Base-by-base conservation (phyloP, 2,888 invertebrate species). In the Dorcus parallelipipedus region DNA sequence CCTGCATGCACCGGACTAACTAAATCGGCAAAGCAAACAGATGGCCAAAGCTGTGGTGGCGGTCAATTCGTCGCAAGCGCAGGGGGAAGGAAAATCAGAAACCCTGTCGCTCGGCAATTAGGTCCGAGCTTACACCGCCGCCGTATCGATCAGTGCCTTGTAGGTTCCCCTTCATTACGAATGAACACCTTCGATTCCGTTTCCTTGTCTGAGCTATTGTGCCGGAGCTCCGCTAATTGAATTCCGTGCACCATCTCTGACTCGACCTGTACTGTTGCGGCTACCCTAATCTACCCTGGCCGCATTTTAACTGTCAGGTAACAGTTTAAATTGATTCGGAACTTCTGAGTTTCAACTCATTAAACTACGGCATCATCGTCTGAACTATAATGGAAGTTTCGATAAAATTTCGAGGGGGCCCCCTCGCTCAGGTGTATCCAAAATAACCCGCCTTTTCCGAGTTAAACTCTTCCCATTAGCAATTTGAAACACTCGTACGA, bases 211-310 rank as follows among this genome's bases (percentile, higher is more conserved):
- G 58, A 52, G 54, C 60, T 55, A 64, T 64, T 65, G 65, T 64
- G 59, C 63, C 57, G 64, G 60, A 61, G 67, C 70, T 67, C 65
- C 71, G 65, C 69, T 74, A 74, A 74, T 74, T 73, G 74, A 74
- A 74, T 74, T 73, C 73, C 71, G 64, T 66, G 63, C 68, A 69
- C 69, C 71, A 70, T 70, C 71, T 68, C 64, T 62, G 65, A 68
- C 67, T 66, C 63, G 65, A 64, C 64, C 64, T 62, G 59, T 56
- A 60, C 61, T 63, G 61, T 60, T 62, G 61, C 62, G 64, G 63
- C 59, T 62, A 42, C 55, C 59, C 62, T 64, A 61, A 63, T 63
- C 63, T 54, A 59, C 61, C 59, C 62, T 50, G 51, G 62, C 64
- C 62, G 57, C 62, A 53, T 60, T 64, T 67, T 67, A 65, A 64